Conservation (phyloP, 2,797 vertebrate species). For the Calcarius lapponicus region DNA sequence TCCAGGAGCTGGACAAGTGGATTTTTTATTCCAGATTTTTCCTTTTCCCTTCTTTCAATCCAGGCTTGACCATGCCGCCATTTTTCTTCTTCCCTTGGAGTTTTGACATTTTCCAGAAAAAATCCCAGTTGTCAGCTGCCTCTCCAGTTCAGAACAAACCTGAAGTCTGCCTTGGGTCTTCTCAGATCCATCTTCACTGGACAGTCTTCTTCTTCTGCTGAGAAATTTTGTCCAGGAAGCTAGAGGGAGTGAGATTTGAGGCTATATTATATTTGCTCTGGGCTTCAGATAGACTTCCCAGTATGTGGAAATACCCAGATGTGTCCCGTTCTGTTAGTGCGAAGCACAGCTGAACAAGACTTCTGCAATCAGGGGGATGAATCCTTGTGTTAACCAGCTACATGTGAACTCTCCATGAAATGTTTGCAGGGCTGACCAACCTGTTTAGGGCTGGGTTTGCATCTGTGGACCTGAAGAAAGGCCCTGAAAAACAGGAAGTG, state of each 20-base stretch:
- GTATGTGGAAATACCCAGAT: background rate
- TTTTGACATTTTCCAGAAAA: background rate
- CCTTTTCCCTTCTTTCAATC: background rate
- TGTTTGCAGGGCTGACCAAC: background rate
- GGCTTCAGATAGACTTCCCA: background rate
- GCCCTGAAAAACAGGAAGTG: background rate
- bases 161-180: background rate
- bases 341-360: background rate
- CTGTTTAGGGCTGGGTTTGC: background rate
- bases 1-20: background rate
- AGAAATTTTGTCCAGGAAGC: background rate
- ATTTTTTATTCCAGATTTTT: background rate
- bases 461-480: background rate
- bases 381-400: background rate
- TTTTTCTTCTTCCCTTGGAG: background rate
- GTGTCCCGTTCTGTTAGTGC: rapidly evolving
- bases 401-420: background rate
- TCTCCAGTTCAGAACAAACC: background rate
- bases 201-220: background rate
- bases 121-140: background rate
- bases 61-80: background rate
- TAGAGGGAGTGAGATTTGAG: background rate
- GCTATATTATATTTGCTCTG: background rate
- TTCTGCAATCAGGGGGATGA: background rate
- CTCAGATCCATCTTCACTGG: background rate